These are phyloP conservation scores for Heliconius cydno DNA, from an alignment of 2,888 invertebrate species.

Conservation along the genomic window DNA sequence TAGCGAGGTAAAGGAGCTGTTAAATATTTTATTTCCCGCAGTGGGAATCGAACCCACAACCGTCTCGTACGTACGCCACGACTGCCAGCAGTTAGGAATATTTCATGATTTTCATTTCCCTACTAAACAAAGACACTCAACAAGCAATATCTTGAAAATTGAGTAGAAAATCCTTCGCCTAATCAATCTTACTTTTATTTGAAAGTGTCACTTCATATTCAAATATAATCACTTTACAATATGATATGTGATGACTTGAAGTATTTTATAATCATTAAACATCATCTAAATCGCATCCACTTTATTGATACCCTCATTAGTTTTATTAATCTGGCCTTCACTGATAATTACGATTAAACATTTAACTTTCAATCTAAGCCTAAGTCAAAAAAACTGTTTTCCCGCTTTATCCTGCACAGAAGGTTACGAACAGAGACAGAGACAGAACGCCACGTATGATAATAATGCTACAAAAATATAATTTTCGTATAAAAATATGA, in stretches of 20 bases:
- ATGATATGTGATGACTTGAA: background rate
- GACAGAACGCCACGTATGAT: background rate
- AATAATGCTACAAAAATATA: background rate
- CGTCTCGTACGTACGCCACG: no score
- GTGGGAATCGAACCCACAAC: no score
- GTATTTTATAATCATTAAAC: background rate
- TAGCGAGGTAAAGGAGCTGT: no score
- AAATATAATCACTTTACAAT: no score
- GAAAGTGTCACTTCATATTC: no score
- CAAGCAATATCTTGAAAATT: background rate
- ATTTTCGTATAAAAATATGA: background rate
- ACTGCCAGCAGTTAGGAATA: no score
- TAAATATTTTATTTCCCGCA: no score
- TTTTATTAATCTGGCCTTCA: background rate
- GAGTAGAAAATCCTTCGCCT: background rate
- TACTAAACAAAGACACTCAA: no score
- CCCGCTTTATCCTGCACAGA: background rate
- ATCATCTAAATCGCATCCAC: background rate
- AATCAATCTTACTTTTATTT: background rate
- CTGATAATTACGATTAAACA: background rate
- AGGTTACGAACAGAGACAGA: no score
- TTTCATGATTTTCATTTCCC: no score
- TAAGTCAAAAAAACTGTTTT: background rate
- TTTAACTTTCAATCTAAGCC: background rate
- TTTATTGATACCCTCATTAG: background rate